phyloP scores from a whole-genome alignment of 2,797 vertebrate species.

The Fundulus diaphanus region DNA sequence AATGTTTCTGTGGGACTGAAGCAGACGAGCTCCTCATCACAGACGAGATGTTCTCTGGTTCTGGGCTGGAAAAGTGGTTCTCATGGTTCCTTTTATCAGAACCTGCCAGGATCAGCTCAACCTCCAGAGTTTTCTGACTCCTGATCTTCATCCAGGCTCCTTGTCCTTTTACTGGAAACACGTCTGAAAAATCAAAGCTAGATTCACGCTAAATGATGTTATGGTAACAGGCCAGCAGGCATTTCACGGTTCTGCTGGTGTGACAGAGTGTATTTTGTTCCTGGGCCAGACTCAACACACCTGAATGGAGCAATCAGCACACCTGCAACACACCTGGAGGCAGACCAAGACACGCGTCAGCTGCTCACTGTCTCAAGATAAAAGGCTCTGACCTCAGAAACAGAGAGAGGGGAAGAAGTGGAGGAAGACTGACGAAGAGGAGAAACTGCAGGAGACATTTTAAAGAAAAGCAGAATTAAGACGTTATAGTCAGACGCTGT shows the following conservation, averaged over 20 bases:
- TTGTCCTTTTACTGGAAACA: too few species aligned
- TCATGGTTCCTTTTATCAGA: too few species aligned
- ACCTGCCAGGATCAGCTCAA: too few species aligned
- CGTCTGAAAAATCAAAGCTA: too few species aligned
- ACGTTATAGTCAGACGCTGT: background rate
- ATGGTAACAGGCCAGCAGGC: too few species aligned
- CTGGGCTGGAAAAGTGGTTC: too few species aligned
- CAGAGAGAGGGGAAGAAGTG: background rate
- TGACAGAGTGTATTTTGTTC: background rate
- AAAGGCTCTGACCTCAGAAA: background rate
- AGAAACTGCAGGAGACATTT: background rate
- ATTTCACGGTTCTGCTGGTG: background rate
- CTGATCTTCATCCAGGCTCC: too few species aligned
- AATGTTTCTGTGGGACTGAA: too few species aligned
- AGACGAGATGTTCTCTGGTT: too few species aligned
- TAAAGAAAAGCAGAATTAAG: background rate
- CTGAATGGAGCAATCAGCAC: conserved; percentile 42
- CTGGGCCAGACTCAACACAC: conserved; percentile 13
- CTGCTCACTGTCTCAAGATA: background rate
- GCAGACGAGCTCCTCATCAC: too few species aligned
- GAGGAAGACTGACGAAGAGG: background rate
- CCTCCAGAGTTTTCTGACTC: too few species aligned
- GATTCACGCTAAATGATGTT: too few species aligned
- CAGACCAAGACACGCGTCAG: conserved; percentile 46
- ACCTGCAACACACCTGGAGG: conserved; percentile 43